phyloP scores from a whole-genome alignment of 37 sponge, comb jelly and placozoan species.

The Tethya wilhelma region DNA sequence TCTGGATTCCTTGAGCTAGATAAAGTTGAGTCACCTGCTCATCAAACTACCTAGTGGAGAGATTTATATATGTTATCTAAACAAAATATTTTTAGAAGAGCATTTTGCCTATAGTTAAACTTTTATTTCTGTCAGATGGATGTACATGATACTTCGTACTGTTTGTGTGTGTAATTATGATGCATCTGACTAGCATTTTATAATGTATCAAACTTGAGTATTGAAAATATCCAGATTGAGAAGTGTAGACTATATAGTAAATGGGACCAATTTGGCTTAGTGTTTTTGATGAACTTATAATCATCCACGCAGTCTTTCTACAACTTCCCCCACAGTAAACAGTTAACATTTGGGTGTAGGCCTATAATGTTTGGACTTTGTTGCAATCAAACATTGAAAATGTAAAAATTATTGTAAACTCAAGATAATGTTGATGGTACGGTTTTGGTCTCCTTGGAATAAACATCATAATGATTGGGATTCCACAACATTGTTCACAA shows the following conservation, averaged over 20 bases:
- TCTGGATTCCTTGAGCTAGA: neutral
- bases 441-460: slow-evolving; percentile 52
- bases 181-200: slow-evolving; percentile 41
- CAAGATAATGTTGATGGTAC: slow-evolving; percentile 2
- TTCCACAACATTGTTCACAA: too few relatives aligned
- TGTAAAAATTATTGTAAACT: slow-evolving; percentile 16
- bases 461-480: slow-evolving; percentile 31
- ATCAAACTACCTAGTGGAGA: neutral
- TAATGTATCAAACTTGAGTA: slow-evolving; percentile 3
- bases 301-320: neutral
- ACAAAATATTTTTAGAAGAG: too few relatives aligned
- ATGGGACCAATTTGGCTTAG: neutral
- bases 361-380: slow-evolving; percentile 17
- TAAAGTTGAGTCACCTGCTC: neutral
- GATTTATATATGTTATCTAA: neutral
- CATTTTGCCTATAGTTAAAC: too few relatives aligned
- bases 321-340: neutral
- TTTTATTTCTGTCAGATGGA: too few relatives aligned
- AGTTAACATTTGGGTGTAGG: neutral
- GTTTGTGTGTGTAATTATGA: too few relatives aligned
- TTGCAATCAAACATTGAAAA: slow-evolving; percentile 9
- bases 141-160: too few relatives aligned
- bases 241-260: slow-evolving; percentile 46
- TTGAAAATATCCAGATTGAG: slow-evolving; percentile 13
- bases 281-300: neutral